Percentiles rank a stretch among this genome's conserved stretches.
Conservation (phyloP, 1,140 invertebrate genomes). For the Luehdorfia chinensis region DNA sequence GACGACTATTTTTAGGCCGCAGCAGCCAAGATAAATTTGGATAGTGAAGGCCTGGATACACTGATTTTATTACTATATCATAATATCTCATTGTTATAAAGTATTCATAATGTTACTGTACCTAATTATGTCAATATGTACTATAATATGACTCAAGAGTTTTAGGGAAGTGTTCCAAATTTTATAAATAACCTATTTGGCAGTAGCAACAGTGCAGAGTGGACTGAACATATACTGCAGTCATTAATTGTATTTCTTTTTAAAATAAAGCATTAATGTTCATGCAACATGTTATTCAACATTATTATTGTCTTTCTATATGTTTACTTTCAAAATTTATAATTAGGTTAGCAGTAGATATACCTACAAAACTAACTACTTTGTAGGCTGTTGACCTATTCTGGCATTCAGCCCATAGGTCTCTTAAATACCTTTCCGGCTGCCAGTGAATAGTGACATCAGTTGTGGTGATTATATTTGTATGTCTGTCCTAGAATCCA, state of each 20-base stretch:
- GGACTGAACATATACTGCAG: no score
- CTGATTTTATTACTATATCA: constrained; percentile 6
- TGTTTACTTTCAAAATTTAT: no score
- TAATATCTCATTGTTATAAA: neutral
- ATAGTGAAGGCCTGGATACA: constrained; percentile 20
- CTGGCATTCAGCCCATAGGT: constrained; percentile 44
- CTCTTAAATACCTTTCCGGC: constrained; percentile 7
- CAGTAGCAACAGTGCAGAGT: constrained; percentile 35
- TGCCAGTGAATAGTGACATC: constrained; percentile 1
- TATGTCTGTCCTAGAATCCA: no score
- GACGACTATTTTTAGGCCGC: constrained; percentile 52
- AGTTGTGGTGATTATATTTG: neutral
- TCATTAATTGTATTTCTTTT: no score
- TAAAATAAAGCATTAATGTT: no score
- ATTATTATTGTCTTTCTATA: no score
- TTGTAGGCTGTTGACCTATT: constrained; percentile 57
- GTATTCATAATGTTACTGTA: neutral
- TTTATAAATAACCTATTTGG: constrained; percentile 61
- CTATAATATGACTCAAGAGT: neutral
- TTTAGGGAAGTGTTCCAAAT: constrained; percentile 37
- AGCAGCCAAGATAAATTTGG: constrained; percentile 51
- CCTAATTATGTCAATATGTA: constrained; percentile 17
- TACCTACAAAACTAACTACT: neutral
- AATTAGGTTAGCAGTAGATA: no score
- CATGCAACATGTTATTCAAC: no score